These are phyloP conservation scores for Ophiodon elongatus DNA, from an alignment of 2,113 vertebrate species.

Conservation along the genomic window DNA sequence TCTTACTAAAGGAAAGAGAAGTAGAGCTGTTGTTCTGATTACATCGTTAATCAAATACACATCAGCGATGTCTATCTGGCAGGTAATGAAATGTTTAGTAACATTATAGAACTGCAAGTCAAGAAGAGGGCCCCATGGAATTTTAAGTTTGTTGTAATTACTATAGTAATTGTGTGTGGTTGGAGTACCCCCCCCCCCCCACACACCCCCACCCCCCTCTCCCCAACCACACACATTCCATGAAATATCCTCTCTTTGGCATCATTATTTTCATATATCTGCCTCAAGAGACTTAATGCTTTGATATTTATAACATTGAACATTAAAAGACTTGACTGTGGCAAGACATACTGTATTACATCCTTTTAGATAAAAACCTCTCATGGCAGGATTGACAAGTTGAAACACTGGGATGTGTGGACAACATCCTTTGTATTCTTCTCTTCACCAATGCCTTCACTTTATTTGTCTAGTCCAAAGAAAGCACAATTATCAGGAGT, in stretches of 20 bases:
- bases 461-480: neutral
- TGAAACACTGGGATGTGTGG: conserved; percentile 7
- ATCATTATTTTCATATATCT: neutral
- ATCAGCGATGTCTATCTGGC: neutral
- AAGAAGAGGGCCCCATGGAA: neutral
- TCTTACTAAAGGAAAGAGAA: neutral
- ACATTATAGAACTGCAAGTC: neutral
- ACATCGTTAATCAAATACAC: conserved; percentile 5
- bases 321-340: neutral
- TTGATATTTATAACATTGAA: neutral
- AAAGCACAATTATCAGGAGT: conserved; percentile 11
- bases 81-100: conserved; percentile 14
- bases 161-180: no score
- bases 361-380: neutral
- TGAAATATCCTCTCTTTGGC: neutral
- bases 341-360: neutral
- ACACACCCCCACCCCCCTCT: no score
- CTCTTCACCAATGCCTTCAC: conserved; percentile 1
- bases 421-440: conserved; percentile 3
- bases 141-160: neutral
- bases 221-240: neutral
- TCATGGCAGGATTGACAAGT: neutral
- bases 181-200: no score
- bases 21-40: conserved; percentile 5
- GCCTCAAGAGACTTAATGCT: neutral